Conservation (phyloP, 2,797 vertebrate genomes). For the Sternotherus odoratus region DNA sequence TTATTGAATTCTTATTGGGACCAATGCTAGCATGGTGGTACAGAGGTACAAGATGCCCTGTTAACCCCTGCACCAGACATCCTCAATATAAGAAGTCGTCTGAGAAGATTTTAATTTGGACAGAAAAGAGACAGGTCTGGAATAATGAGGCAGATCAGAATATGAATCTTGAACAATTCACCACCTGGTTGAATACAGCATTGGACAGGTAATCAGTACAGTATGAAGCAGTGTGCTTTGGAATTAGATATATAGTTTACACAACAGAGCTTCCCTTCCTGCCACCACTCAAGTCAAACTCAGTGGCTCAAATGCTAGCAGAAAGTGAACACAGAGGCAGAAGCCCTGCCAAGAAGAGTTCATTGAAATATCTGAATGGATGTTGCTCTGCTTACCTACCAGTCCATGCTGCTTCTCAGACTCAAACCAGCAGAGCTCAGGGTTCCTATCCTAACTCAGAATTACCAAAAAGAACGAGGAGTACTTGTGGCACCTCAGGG, state of each 20-base stretch:
- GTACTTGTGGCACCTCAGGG: too few species aligned
- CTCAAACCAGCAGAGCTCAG: neutral
- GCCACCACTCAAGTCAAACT: too few species aligned
- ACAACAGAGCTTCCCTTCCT: neutral
- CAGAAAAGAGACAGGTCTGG: neutral
- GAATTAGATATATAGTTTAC: neutral
- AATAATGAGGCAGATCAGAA: neutral
- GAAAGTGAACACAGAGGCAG: neutral
- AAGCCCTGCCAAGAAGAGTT: neutral
- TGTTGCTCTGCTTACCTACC: neutral
- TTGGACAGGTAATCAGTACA: neutral
- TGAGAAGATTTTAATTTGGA: neutral
- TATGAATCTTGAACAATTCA: neutral
- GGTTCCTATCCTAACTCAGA: too few species aligned
- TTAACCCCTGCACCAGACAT: neutral
- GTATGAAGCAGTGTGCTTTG: neutral
- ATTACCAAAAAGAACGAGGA: too few species aligned
- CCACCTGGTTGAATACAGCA: neutral
- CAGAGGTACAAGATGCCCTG: neutral
- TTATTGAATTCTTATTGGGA: neutral
- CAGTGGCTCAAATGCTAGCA: neutral
- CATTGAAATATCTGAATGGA: neutral
- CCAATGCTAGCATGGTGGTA: neutral
- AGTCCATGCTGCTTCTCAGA: neutral
- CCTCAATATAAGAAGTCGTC: neutral